Base-by-base conservation (phyloP, 2,888 invertebrate species). In the Temnothorax ravouxi region DNA sequence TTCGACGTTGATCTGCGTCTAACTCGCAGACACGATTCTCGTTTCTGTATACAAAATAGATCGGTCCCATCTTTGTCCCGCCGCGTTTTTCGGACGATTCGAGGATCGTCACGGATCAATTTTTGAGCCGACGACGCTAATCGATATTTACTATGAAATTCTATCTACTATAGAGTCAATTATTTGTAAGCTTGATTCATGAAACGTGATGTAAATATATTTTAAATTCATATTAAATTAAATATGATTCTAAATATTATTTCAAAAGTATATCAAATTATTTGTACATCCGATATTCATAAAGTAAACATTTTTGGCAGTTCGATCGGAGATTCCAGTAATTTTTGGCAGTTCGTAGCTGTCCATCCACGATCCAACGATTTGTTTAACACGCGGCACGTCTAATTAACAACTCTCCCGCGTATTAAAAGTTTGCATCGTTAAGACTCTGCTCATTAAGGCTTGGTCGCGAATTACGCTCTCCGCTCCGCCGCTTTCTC, bases 1-100 rank as follows among this genome's bases (percentile, higher is more conserved):
- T 83, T 83, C 86, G 62, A 59, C 82, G 86, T 72, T 82, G 84
- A 80, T 84, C 85, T 84, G 85, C 69, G 66, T 67, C 86, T 79
- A 84, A 79, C 82, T 79, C 77, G 62, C 59, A 72, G 74, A 84
- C 85, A 83, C 83, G 64, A 61, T 79, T 66, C 81, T 81, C 82
- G 64, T 81, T 79, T 77, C 66, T 75, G 61, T n/a, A n/a, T 72
- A 62, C 83, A 66, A 85, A 77, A 83, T 47, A 64, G 66, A 62
- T 77, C 64, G 66, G 76, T 66, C 56, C n/a, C 79, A 66, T 54
- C 82, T 66, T 66, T 83, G 66, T 83, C 66, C 54, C 44, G 41
- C 21, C 25, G 52, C 18, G 62, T 82, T 64, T 69, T 72, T 80
- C 8, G 21, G 13, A 34, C 47, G 47, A 69, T 29, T 52, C 44